Percentiles rank a stretch among this genome's conserved stretches.
Evolutionary conservation across 2,113 vertebrate genomes (phyloP).

Genomic region (Suricata suricatta): DNA sequence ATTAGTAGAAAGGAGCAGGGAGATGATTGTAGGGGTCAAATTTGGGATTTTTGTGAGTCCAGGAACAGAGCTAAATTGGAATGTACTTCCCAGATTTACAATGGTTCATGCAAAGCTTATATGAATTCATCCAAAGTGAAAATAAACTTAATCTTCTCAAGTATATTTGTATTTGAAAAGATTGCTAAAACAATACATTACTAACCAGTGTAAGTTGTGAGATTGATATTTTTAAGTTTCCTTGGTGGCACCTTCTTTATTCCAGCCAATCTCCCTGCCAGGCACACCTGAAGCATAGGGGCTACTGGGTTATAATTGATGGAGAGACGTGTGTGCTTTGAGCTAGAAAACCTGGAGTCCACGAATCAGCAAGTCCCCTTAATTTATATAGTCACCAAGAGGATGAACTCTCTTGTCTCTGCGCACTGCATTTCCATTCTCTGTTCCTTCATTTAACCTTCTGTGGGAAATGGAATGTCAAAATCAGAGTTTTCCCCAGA

Average conservation of each 20-base stretch:
- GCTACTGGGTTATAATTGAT: fast-evolving
- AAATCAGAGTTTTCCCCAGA: not conserved
- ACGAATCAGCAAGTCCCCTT: not conserved
- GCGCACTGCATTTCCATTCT: not conserved
- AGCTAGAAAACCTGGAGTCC: not conserved
- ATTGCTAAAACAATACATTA: not conserved
- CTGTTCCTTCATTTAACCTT: not conserved
- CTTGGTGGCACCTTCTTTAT: not conserved
- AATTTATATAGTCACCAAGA: not conserved
- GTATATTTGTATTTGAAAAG: not conserved
- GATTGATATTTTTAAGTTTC: not conserved
- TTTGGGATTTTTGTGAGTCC: not conserved
- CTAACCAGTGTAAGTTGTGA: not conserved
- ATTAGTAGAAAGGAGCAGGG: not conserved
- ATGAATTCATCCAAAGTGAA: not conserved
- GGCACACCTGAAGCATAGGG: not conserved
- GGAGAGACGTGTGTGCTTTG: not conserved
- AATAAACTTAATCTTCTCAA: conserved; percentile 22
- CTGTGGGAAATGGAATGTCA: not conserved
- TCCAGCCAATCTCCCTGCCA: not conserved
- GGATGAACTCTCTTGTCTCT: not conserved
- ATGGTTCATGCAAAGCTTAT: not conserved
- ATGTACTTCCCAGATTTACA: not conserved
- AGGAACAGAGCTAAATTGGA: not conserved
- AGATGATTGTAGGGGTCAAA: not conserved